Percentiles rank a stretch among this genome's conserved stretches.
These are phyloP conservation scores for Tichodroma muraria DNA, from an alignment of 2,113 vertebrate genomes.

Conservation along the genomic window DNA sequence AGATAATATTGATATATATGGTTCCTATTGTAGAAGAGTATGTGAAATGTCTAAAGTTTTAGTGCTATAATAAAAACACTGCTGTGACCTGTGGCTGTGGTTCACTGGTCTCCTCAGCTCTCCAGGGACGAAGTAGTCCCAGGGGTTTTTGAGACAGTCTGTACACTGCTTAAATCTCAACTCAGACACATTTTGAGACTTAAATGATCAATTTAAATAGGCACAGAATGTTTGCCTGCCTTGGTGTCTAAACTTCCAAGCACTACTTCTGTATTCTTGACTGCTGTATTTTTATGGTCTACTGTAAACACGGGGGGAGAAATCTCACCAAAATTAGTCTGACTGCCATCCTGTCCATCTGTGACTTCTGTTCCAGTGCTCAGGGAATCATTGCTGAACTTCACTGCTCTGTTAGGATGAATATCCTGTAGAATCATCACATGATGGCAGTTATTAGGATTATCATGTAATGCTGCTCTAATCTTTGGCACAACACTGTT, in stretches of 20 bases:
- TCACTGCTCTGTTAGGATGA: constrained; percentile 40
- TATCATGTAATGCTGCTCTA: not conserved
- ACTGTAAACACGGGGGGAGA: not conserved
- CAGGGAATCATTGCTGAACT: constrained; percentile 45
- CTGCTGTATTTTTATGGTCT: not conserved
- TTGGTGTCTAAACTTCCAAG: not conserved
- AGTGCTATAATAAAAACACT: not conserved
- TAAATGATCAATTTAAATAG: not conserved
- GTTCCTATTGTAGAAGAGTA: not conserved
- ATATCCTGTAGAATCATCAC: constrained; percentile 59
- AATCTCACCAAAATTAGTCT: constrained; percentile 64
- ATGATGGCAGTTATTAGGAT: not conserved
- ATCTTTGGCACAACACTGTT: not conserved
- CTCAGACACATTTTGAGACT: not conserved
- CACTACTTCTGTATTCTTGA: not conserved
- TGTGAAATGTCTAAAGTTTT: not conserved
- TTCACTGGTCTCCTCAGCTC: not conserved
- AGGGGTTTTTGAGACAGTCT: not conserved
- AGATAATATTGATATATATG: not conserved
- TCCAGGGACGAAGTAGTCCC: not conserved
- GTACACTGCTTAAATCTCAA: not conserved
- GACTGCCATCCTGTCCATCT: constrained; percentile 37
- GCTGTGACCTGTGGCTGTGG: not conserved
- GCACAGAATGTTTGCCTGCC: not conserved
- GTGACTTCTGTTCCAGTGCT: constrained; percentile 56